These are phyloP conservation scores for Cuculus canorus DNA, from an alignment of 2,797 vertebrate species.

Conservation along the genomic window DNA sequence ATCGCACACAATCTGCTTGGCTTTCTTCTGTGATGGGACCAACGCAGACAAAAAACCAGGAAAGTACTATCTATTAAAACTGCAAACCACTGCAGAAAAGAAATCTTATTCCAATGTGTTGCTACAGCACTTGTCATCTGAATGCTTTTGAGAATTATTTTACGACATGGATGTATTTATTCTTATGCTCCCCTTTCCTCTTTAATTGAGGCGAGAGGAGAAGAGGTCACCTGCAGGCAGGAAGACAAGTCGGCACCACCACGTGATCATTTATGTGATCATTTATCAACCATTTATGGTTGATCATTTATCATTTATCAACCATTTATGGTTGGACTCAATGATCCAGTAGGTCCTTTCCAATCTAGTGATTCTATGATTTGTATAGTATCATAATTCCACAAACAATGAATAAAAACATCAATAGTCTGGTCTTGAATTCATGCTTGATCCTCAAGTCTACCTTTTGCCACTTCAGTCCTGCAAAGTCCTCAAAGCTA, in stretches of 20 bases:
- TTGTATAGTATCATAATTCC: neutral
- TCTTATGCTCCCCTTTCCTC: neutral
- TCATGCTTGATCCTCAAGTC: neutral
- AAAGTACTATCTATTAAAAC: conserved; percentile 20
- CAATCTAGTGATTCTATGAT: too few species aligned
- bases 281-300: too few species aligned
- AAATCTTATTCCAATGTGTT: neutral
- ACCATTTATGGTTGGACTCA: too few species aligned
- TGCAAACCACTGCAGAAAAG: neutral
- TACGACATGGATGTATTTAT: neutral
- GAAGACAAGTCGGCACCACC: neutral
- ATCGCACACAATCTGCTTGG: neutral
- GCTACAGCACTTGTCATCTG: neutral
- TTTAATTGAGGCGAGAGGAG: neutral
- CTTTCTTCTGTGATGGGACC: neutral
- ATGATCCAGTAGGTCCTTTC: too few species aligned
- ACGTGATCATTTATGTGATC: too few species aligned
- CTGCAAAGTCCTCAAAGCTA: neutral
- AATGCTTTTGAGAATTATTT: neutral
- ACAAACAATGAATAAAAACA: neutral
- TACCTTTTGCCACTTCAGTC: neutral
- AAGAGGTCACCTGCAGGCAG: neutral
- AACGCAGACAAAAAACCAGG: neutral
- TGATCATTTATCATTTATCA: too few species aligned
- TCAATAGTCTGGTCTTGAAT: neutral